Percentiles rank a stretch among this genome's conserved stretches.
These are phyloP conservation scores for Melinaea marsaeus DNA, from an alignment of 2,888 invertebrate species.

Conservation along the genomic window DNA sequence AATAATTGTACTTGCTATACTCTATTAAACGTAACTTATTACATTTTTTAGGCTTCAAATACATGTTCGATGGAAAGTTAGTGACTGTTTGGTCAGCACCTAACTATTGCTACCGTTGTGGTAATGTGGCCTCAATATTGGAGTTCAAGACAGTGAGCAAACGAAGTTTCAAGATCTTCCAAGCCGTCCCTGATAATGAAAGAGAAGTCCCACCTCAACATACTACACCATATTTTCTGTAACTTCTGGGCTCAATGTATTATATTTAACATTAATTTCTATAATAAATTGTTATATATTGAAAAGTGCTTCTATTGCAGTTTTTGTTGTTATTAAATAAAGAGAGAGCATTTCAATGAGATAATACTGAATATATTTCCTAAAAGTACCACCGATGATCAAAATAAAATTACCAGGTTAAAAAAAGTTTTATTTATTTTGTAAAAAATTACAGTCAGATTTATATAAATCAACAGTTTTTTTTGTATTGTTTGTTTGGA, in stretches of 20 bases:
- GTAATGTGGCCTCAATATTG: conserved; percentile 98
- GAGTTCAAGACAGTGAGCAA: conserved; percentile 89
- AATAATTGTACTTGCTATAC: too few relatives aligned
- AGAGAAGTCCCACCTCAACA: conserved; percentile 94
- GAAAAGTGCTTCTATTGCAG: conserved; percentile 27
- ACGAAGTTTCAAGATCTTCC: conserved; percentile 90
- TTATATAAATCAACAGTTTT: conserved; percentile 12
- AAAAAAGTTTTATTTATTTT: conserved; percentile 22
- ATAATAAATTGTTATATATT: conserved; percentile 63
- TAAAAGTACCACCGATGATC: background rate
- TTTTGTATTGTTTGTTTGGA: too few relatives aligned
- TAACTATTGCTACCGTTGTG: conserved; percentile 99
- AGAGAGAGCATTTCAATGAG: background rate
- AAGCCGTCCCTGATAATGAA: conserved; percentile 96
- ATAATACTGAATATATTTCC: background rate
- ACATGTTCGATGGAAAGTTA: conserved; percentile 97
- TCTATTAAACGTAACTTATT: background rate
- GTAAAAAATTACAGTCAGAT: conserved; percentile 19
- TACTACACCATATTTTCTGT: conserved; percentile 98
- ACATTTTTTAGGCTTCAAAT: conserved; percentile 88
- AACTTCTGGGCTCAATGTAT: conserved; percentile 51
- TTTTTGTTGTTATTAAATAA: conserved; percentile 7
- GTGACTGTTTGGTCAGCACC: conserved; percentile 99
- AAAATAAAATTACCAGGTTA: conserved; percentile 14
- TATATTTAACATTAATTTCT: conserved; percentile 31